Base-by-base conservation (phyloP, 2,113 vertebrate genomes). In the Psammodynastes pulverulentus region DNA sequence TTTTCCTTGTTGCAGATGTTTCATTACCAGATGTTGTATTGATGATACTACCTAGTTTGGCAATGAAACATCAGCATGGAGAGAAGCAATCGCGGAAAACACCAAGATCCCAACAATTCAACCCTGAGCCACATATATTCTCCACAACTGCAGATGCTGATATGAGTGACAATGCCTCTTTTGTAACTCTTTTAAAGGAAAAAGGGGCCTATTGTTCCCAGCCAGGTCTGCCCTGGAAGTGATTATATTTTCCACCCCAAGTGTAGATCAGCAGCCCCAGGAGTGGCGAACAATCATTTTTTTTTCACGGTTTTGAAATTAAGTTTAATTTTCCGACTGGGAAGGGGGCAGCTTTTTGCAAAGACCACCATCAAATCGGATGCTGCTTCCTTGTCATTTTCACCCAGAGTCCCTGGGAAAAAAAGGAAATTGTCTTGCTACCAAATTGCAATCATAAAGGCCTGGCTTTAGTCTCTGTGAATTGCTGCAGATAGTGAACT, bases 381-480 rank as follows among this genome's bases (percentile, higher is more conserved):
- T 94, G 96, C 96, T 96, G 96, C 84, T 91, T 94, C 91, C 96
- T 79, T 98, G 97, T 97, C 93, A 91, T 97, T 97, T 97, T 97
- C 97, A 97, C 95, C 95, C 97, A 97, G 97, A 97, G 96, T 86
- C 96, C 96, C 97, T 91, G 87, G 95, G 88, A 45, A 46, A 58
- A 12, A 3, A 19, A 23, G 8, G 34, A 62, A 26, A 97, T 96
- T 95, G 96, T 98, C 97, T 97, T 97, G 94, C 97, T 97, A 97
- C 97, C 97, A 98, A 98, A 98, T 97, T 97, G 97, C 97, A 96
- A 97, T 97, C 97, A 97, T 98, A 97, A 98, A 98, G 97, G 96
- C 97, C 97, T 95, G 95, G 94, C 95, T 97, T 98, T 95, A 96
- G 96, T 95, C 96, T 97, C 95, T 15, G 94, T 93, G 96, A 97